phyloP scores from a whole-genome alignment of 2,888 invertebrate species.

The Ommatoiulus sabulosus region DNA sequence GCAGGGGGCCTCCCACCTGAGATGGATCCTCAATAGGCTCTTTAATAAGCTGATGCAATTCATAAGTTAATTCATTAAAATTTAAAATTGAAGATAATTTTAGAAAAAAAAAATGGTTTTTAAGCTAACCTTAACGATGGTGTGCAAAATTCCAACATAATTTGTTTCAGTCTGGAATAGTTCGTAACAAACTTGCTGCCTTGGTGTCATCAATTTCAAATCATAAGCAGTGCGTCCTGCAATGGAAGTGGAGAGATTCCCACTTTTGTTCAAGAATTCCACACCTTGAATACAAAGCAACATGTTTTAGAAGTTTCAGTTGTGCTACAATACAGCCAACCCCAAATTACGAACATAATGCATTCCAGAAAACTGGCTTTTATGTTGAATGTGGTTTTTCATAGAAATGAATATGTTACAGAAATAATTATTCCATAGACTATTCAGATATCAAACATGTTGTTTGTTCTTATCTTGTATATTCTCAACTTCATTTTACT shows the following conservation, averaged over 20 bases:
- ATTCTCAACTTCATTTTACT: no score
- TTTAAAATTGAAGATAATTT: not conserved
- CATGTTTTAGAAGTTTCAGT: not conserved
- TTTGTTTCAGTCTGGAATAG: constrained; percentile 96
- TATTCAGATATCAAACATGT: no score
- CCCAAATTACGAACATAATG: no score
- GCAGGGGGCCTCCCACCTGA: constrained; percentile 81
- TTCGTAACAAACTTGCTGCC: constrained; percentile 89
- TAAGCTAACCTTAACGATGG: constrained; percentile 81
- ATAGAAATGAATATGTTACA: not conserved
- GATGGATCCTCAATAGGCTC: constrained; percentile 89
- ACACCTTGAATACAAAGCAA: not conserved
- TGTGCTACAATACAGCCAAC: not conserved
- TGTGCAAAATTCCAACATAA: constrained; percentile 94
- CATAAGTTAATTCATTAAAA: not conserved
- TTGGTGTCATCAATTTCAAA: constrained; percentile 78
- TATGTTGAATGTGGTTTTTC: no score
- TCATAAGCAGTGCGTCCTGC: constrained; percentile 63
- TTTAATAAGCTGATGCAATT: constrained; percentile 83
- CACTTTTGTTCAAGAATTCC: not conserved
- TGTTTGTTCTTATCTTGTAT: no score
- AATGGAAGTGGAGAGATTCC: not conserved
- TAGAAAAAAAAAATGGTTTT: not conserved
- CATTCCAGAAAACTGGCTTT: no score
- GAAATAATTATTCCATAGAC: not conserved